These are phyloP conservation scores for Notoglanidium macrostoma DNA, from an alignment of 2,797 vertebrate species.

Conservation along the genomic window DNA sequence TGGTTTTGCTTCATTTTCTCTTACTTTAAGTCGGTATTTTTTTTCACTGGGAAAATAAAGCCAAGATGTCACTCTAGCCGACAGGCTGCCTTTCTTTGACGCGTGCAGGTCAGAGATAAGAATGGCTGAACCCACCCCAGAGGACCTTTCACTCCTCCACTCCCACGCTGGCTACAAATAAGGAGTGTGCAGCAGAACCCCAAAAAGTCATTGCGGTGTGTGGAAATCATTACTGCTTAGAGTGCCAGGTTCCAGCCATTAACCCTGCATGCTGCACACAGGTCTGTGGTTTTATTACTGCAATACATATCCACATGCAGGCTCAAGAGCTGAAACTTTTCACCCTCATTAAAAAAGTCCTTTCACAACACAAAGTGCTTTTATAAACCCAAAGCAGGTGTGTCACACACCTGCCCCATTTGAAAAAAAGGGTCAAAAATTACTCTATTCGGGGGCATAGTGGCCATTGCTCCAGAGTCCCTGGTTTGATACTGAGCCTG, in stretches of 20 bases:
- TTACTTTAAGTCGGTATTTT: not conserved
- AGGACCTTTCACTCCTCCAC: slow-evolving; percentile 21
- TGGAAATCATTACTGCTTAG: slow-evolving; percentile 43
- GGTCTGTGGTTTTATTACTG: slow-evolving; percentile 14
- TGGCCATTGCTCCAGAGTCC: not conserved
- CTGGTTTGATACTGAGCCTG: not conserved
- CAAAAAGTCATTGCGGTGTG: slow-evolving; percentile 28
- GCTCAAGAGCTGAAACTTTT: slow-evolving; percentile 30
- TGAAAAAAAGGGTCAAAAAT: not conserved
- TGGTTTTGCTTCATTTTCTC: not conserved
- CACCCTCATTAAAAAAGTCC: slow-evolving; percentile 41
- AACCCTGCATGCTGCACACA: slow-evolving; percentile 31
- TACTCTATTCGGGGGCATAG: not conserved
- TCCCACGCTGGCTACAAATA: slow-evolving; percentile 9
- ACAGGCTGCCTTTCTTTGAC: slow-evolving; percentile 25
- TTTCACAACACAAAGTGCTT: slow-evolving; percentile 42
- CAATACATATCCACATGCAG: slow-evolving; percentile 27
- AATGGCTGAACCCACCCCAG: slow-evolving; percentile 4
- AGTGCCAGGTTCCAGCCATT: slow-evolving; percentile 19
- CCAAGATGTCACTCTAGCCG: not conserved
- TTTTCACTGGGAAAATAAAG: slow-evolving; percentile 16
- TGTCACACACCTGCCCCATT: slow-evolving; percentile 36
- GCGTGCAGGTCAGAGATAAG: slow-evolving; percentile 13
- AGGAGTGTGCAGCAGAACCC: not conserved
- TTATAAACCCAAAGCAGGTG: slow-evolving; percentile 42